Conservation (phyloP, 2,888 invertebrate species). For the Idaea dimidiata region DNA sequence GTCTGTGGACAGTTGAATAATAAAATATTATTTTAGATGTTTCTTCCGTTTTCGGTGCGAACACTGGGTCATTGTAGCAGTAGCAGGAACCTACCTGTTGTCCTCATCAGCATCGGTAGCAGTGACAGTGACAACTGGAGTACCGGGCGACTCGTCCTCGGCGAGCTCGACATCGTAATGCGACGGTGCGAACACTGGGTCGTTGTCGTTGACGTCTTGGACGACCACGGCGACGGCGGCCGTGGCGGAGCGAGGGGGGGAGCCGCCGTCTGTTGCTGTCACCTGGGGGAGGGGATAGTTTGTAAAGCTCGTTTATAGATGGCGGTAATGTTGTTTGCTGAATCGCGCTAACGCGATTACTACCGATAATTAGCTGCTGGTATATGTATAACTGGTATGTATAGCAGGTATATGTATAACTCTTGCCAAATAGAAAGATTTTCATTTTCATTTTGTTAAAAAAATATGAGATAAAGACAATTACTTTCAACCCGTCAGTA, state of each 20-base stretch:
- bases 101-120: conserved; percentile 96
- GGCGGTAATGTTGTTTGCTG: too few species aligned
- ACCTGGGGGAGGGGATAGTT: conserved; percentile 65
- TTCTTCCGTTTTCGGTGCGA: too few species aligned
- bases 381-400: too few species aligned
- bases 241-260: conserved; percentile 91
- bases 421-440: too few species aligned
- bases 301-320: too few species aligned
- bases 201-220: conserved; percentile 97
- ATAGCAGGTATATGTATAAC: too few species aligned
- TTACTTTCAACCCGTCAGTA: too few species aligned
- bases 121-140: conserved; percentile 92
- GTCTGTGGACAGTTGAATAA: conserved; percentile 60
- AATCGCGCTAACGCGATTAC: too few species aligned
- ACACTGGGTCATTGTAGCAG: too few species aligned
- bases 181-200: conserved; percentile 96
- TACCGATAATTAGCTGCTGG: too few species aligned
- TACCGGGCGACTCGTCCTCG: conserved; percentile 95
- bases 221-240: conserved; percentile 94
- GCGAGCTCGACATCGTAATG: conserved; percentile 94
- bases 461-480: too few species aligned
- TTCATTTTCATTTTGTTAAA: too few species aligned
- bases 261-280: conserved; percentile 92
- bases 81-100: conserved; percentile 59
- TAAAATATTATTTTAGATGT: not conserved